Evolutionary conservation across 2,113 vertebrate species (phyloP).

Genomic region (Aplodontia rufa): DNA sequence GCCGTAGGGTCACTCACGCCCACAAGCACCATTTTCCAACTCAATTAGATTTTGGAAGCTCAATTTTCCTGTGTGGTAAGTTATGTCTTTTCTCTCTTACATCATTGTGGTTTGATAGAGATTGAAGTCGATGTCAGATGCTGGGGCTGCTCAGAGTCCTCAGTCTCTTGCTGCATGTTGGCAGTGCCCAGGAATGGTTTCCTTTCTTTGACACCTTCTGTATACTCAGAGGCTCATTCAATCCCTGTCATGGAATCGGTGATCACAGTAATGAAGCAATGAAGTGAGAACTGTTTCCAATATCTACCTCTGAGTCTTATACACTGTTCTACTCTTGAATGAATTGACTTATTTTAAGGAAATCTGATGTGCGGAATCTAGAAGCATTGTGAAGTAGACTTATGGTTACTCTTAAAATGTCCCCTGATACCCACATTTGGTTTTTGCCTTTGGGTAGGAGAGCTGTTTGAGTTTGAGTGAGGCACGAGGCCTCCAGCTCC

Average conservation of each 20-base stretch:
- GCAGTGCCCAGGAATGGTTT: background rate
- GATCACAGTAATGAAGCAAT: background rate
- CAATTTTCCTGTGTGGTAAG: background rate
- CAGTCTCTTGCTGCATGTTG: background rate
- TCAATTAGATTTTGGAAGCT: background rate
- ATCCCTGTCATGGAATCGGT: background rate
- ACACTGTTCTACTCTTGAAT: background rate
- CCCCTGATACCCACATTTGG: background rate
- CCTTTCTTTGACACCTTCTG: background rate
- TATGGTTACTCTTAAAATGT: background rate
- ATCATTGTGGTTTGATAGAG: background rate
- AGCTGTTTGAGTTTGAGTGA: background rate
- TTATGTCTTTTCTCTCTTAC: background rate
- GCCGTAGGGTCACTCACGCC: no score
- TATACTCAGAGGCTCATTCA: background rate
- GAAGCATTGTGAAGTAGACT: background rate
- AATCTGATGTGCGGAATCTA: background rate
- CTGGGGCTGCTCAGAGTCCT: background rate
- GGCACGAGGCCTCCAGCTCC: background rate
- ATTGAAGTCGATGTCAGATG: background rate
- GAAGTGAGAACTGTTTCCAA: background rate
- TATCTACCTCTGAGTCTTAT: background rate
- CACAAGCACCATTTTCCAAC: background rate
- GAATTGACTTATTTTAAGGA: slow-evolving; percentile 5
- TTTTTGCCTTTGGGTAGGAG: background rate